Evolutionary conservation across 2,113 vertebrate genomes (phyloP), one percentile per base, ranked within the genome.

Genomic region (Nerophis ophidion): DNA sequence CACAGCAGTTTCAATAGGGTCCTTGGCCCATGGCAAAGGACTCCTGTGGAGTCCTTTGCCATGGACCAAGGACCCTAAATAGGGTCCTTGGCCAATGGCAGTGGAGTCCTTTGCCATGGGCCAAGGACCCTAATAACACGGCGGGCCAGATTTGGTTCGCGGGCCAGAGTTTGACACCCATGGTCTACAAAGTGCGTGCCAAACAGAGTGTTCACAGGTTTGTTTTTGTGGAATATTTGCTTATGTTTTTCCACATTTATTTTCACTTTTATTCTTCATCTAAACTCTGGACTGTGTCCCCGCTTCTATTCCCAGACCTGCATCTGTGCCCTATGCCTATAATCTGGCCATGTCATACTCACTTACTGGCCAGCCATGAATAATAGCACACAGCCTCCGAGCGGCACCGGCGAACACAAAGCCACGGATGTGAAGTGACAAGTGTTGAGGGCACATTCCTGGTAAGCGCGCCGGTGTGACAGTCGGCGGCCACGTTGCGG

Each of bases 371-470:
- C 66, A 53, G 54, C 61, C 65, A 81, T 81, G 75, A 85, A 84
- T 83, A 81, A 72, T 57, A 72, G 64, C 76, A 48, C 68, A 70
- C 57, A 78, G 74, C 72, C 80, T 68, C 1, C 16, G 53, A 81
- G 82, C 78, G 65, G 59, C 70, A 70, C 63, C 38, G 34, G 46
- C 19, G 47, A 53, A 57, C 73, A 63, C 70, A 66, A 63, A 58
- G 60, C 63, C 5, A 80, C 56, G 61, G 75, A 86, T 81, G 60
- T 52, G 48, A 79, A 74, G 75, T 82, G 84, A 86, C 82, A 82
- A 77, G 72, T 79, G 77, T 77, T 74, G 66, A 66, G 62, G 71
- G 76, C 72, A 70, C 68, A 83, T 79, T 77, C 63, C 55, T 60
- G 14, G 60, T 63, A 66, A 65, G 61, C 63, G 38, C 46, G 5